phyloP scores from a whole-genome alignment of 1,140 invertebrate genomes.

The Hycleus phaleratus region DNA sequence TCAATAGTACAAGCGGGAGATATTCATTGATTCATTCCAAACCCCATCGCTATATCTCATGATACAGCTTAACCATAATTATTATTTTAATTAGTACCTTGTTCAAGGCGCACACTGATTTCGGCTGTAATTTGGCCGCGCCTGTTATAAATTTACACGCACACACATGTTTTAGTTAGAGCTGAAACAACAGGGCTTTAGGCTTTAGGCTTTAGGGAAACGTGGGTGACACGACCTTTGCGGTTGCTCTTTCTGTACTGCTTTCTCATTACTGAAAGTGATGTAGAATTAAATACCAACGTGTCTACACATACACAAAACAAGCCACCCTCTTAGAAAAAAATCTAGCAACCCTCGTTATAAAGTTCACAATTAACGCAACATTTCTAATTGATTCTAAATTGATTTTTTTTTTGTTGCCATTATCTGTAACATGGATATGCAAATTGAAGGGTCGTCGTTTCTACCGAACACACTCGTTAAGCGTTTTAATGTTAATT shows the following conservation, averaged over 20 bases:
- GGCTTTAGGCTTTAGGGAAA: not conserved
- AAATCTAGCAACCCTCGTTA: not conserved
- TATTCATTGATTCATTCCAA: no score
- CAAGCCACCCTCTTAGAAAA: not conserved
- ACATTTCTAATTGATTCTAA: not conserved
- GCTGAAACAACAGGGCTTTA: no score
- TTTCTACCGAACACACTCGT: not conserved
- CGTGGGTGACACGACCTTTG: conserved; percentile 5
- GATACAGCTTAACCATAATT: conserved; percentile 7
- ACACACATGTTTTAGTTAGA: not conserved
- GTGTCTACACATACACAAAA: not conserved
- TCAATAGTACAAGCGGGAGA: no score
- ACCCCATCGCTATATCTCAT: not conserved
- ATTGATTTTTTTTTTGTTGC: conserved; percentile 4
- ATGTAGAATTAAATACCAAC: conserved; percentile 5
- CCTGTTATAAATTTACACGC: conserved; percentile 7
- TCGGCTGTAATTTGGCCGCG: conserved; percentile 5
- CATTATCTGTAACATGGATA: conserved; percentile 1
- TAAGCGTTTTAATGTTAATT: not conserved
- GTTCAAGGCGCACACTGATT: conserved; percentile 4
- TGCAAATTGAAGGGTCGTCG: not conserved
- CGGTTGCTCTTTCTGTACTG: conserved; percentile 4
- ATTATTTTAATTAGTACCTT: conserved; percentile 9
- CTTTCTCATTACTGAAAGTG: conserved; percentile 1
- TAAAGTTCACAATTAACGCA: not conserved